Base-by-base conservation (phyloP, 2,888 invertebrate genomes). In the Bhutanitis thaidina region DNA sequence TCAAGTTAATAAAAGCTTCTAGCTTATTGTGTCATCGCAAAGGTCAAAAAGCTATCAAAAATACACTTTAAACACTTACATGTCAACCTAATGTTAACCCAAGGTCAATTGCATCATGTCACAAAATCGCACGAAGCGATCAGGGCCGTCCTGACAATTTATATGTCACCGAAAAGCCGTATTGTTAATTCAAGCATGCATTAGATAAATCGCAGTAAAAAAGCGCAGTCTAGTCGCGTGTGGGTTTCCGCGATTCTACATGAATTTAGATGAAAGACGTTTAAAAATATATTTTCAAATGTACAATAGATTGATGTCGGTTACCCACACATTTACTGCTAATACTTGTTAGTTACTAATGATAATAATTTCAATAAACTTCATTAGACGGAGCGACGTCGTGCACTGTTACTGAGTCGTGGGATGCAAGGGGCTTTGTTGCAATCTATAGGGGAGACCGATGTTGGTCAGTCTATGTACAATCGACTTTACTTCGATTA, bases 21-120 rank as follows among this genome's bases (percentile, higher is more conserved):
- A 29, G 39, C 27, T 15, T 16, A 34, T 12, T 7, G 5, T 34
- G 25, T 27, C 40, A 16, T 29, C 30, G 7, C 16, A 49, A 50
- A 50, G 44, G 43, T 50, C 44, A 50, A 50, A n/a, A 25, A 49
- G 41, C 36, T 27, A 49, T 30, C 20, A 30, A 43, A 36, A 37
- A 43, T 43, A 9, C 37, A n/a, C n/a, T 41, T 29, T 14, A n/a
- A 15, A 15, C n/a, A 27, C 8, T 48, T 7, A 27, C 7, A 7
- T n/a, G 32, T 43, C 25, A 27, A 39, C 10, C 29, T 29, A 50
- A 50, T 50, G 14, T 50, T 35, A 40, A 45, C 44, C 12, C 39
- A 50, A 50, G 39, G 44, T 35, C 44, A 25, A 35, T 40, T 29
- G 25, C n/a, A 14, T 35, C 44, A 45, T 20, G 40, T 40, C 35